A percentile compares a stretch with the other conserved stretches of the same genome.
phyloP scores from a whole-genome alignment of 2,113 vertebrate genomes.

The Channa maculata region DNA sequence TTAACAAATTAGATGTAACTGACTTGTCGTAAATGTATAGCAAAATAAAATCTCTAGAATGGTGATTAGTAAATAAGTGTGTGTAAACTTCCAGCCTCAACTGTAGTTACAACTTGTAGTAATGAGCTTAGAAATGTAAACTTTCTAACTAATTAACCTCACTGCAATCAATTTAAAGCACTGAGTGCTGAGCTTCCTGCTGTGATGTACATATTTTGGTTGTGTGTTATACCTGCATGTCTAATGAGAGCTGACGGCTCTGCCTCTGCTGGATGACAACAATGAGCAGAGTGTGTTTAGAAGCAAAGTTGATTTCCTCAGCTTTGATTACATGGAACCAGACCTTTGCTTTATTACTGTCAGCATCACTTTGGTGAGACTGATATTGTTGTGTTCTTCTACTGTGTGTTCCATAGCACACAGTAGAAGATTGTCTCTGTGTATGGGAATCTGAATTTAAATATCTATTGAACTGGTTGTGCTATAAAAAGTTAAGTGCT shows the following conservation, averaged over 20 bases:
- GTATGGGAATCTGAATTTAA: too few relatives aligned
- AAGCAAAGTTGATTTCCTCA: slow-evolving; percentile 42
- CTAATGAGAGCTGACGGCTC: slow-evolving; percentile 54
- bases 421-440: too few relatives aligned
- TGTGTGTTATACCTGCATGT: slow-evolving; percentile 30
- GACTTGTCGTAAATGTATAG: too few relatives aligned
- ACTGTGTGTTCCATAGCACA: background rate
- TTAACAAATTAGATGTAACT: too few relatives aligned
- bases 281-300: slow-evolving; percentile 19
- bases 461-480: too few relatives aligned
- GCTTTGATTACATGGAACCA: slow-evolving; percentile 16
- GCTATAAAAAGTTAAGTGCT: too few relatives aligned
- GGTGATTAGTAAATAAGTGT: too few relatives aligned
- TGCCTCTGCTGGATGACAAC: slow-evolving; percentile 33
- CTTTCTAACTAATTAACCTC: slow-evolving; percentile 19
- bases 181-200: background rate
- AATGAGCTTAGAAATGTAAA: slow-evolving; percentile 17
- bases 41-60: too few relatives aligned
- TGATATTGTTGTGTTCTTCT: background rate
- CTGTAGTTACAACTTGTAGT: background rate
- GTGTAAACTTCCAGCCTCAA: too few relatives aligned
- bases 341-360: slow-evolving; percentile 17
- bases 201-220: slow-evolving; percentile 25
- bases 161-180: slow-evolving; percentile 30
- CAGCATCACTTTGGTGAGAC: background rate